Evolutionary conservation across 2,113 vertebrate species (phyloP), one percentile per base, ranked within the genome.

Genomic region (Rhabdomys dilectus): DNA sequence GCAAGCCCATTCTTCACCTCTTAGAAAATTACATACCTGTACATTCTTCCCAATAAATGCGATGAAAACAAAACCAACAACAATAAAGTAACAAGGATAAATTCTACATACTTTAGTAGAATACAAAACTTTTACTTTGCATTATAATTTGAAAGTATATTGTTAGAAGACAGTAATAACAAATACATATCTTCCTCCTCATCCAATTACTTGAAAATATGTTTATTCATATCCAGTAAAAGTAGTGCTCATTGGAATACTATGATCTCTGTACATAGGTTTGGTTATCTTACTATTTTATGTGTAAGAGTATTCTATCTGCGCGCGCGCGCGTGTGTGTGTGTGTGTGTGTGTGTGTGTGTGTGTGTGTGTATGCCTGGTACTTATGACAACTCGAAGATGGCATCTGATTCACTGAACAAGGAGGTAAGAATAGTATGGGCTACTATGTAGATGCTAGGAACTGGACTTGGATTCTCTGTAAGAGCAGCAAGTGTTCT

Each of bases 91-190:
- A 1, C 45, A 48, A 53, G 39, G 1, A 76, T 90, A 3, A 91
- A 26, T 7, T 11, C 5, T 53, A 45, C 31, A 86, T 19, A 87
- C 1, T 12, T 45, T 21, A 88, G 8, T 9, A 93, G n/a, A 26
- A 53, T 76, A 75, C 5, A 62, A 91, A 56, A 56, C 16, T 85
- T 93, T n/a, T 62, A 60, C 51, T 58, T 89, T 91, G 21, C 77
- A 45, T 82, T 92, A 6, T 15, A 76, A 89, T 66, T 92, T 87
- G 84, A 96, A 96, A 77, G 16, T 51, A 34, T 34, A 24, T 36
- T 96, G 15, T 22, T 88, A 86, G 68, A 19, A 77, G 5, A 91
- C 75, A 11, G 80, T 24, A n/a, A 73, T 93, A 21, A 24, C 3
- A 66, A 88, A 86, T 64, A 26, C 3, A 19, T 77, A 48, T 88